These are phyloP conservation scores for Diarsia mendica DNA, from an alignment of 2,888 invertebrate genomes.

Conservation along the genomic window DNA sequence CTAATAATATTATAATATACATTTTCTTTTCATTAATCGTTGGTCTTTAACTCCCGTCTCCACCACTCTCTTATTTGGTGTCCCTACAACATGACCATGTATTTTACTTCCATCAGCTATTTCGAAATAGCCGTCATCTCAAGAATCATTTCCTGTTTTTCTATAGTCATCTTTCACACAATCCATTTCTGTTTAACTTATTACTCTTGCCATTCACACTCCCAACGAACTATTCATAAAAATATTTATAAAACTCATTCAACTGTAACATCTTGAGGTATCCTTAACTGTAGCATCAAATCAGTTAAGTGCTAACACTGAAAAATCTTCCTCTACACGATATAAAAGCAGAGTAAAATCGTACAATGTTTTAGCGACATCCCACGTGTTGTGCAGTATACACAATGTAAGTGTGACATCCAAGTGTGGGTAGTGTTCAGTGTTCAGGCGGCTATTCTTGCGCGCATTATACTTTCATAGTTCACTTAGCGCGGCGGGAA, in stretches of 20 bases:
- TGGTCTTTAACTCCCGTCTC: neutral
- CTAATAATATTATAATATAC: neutral
- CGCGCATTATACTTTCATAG: conserved; percentile 61
- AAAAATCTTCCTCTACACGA: conserved; percentile 18
- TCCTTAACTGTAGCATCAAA: neutral
- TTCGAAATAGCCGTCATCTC: neutral
- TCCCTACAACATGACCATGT: neutral
- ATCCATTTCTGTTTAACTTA: no score
- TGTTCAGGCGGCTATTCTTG: conserved; percentile 37
- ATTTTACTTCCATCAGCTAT: no score
- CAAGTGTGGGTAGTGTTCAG: neutral
- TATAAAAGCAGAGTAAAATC: conserved; percentile 15
- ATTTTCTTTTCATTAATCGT: neutral
- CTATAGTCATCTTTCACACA: neutral
- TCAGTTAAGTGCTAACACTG: conserved; percentile 16
- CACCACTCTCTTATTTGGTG: neutral
- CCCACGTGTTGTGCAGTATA: neutral
- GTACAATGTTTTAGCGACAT: conserved; percentile 11
- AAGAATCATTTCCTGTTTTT: neutral
- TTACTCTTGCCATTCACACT: neutral
- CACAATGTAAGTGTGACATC: conserved; percentile 14
- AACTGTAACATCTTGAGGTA: neutral
- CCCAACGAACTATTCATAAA: neutral
- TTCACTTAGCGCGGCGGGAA: conserved; percentile 52
- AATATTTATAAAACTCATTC: no score